Conservation (phyloP, 2,797 vertebrate genomes). For the Euthynnus affinis region DNA sequence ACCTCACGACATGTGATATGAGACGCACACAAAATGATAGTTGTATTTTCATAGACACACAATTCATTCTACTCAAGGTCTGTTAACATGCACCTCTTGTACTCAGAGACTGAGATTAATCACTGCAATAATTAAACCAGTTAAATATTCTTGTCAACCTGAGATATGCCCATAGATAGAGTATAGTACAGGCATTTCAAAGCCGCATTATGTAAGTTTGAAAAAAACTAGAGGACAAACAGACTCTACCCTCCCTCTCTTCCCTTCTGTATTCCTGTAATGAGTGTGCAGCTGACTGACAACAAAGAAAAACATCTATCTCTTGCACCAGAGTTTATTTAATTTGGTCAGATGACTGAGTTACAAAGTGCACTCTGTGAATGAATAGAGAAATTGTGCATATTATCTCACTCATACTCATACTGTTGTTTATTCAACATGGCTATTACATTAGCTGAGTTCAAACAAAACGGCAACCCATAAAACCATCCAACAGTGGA, state of each 20-base stretch:
- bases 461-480: slow-evolving; percentile 46
- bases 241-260: background rate
- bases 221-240: slow-evolving; percentile 7
- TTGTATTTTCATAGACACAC: slow-evolving; percentile 11
- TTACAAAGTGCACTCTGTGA: slow-evolving; percentile 22
- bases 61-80: background rate
- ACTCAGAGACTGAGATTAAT: too few relatives aligned
- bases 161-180: background rate
- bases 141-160: background rate
- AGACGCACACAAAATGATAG: slow-evolving; percentile 8
- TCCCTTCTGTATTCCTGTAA: slow-evolving; percentile 11
- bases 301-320: slow-evolving; percentile 13
- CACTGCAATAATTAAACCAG: background rate
- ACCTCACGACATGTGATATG: slow-evolving; percentile 28
- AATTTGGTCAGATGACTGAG: slow-evolving; percentile 36
- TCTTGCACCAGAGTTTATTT: slow-evolving; percentile 37
- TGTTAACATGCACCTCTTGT: too few relatives aligned
- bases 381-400: slow-evolving; percentile 40
- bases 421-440: slow-evolving; percentile 51
- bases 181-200: background rate
- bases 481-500: slow-evolving; percentile 44
- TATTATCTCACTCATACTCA: slow-evolving; percentile 52
- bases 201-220: background rate
- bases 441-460: slow-evolving; percentile 26
- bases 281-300: slow-evolving; percentile 36